Evolutionary conservation across 2,797 vertebrate genomes (phyloP), one percentile per base, ranked within the genome.

Genomic region (Coccyzus lansbergi): DNA sequence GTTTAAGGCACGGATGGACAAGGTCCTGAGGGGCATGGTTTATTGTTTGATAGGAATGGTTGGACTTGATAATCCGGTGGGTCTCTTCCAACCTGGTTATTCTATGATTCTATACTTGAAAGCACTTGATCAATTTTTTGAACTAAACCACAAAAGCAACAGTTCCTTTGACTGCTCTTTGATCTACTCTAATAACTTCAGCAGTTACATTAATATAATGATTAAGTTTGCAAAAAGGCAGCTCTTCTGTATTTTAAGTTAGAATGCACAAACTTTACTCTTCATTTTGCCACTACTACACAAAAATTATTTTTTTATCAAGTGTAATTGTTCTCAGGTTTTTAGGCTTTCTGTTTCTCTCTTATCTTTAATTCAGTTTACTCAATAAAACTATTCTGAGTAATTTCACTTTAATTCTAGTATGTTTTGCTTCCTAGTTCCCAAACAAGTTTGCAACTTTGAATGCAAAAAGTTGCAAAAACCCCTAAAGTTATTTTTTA

Each of bases 41-140:
- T n/a, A n/a, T n/a, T n/a, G n/a, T n/a, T n/a, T n/a, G n/a, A n/a
- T n/a, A n/a, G n/a, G n/a, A n/a, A n/a, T n/a, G n/a, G n/a, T n/a
- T n/a, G n/a, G n/a, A n/a, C n/a, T n/a, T n/a, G n/a, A n/a, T n/a
- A n/a, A n/a, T n/a, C n/a, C n/a, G n/a, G n/a, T n/a, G n/a, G n/a
- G n/a, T n/a, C n/a, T n/a, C n/a, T n/a, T n/a, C n/a, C n/a, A n/a
- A n/a, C n/a, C n/a, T n/a, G n/a, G n/a, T n/a, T n/a, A n/a, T n/a
- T n/a, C n/a, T n/a, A n/a, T n/a, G n/a, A n/a, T n/a, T n/a, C n/a
- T 88, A 64, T 62, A 86, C 89, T 88, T 94, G 53, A 96, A 96
- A 94, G 83, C n/a, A 87, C 21, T 78, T 67, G 56, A 86, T 91
- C 72, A 92, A 34, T 81, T 88, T 91, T 92, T 86, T 67, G 83